phyloP scores from a whole-genome alignment of 2,113 vertebrate genomes.

The Acrocephalus arundinaceus region DNA sequence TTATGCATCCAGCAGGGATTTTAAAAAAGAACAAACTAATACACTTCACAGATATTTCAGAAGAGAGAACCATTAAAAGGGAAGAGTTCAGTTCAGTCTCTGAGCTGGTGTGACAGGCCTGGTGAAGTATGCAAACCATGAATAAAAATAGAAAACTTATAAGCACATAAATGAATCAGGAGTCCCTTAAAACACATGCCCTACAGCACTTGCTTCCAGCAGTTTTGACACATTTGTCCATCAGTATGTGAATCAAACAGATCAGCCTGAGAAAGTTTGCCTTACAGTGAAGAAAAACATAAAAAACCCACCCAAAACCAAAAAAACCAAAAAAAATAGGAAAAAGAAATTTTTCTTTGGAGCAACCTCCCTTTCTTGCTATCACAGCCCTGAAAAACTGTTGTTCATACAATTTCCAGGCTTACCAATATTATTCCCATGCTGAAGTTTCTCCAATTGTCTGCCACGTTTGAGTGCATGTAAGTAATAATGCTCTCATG shows the following conservation, averaged over 20 bases:
- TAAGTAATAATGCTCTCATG: background rate
- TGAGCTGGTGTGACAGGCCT: background rate
- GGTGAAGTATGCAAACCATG: background rate
- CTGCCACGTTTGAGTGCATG: constrained; percentile 2
- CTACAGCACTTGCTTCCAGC: background rate
- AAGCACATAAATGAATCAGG: constrained; percentile 23
- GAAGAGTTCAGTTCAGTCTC: background rate
- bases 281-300: background rate
- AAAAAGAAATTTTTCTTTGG: background rate
- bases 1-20: background rate
- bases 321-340: background rate
- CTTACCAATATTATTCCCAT: background rate
- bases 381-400: background rate
- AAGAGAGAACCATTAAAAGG: background rate
- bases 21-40: background rate
- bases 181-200: constrained; percentile 35
- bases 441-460: constrained; percentile 22
- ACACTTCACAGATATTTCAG: background rate
- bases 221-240: constrained; percentile 35
- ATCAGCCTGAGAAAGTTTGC: constrained; percentile 26
- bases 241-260: constrained; percentile 22
- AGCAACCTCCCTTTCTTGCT: background rate
- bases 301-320: too few relatives aligned
- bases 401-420: background rate
- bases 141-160: constrained; percentile 11